Evolutionary conservation across 2,888 invertebrate genomes (phyloP).

Genomic region (Acronicta leporina): DNA sequence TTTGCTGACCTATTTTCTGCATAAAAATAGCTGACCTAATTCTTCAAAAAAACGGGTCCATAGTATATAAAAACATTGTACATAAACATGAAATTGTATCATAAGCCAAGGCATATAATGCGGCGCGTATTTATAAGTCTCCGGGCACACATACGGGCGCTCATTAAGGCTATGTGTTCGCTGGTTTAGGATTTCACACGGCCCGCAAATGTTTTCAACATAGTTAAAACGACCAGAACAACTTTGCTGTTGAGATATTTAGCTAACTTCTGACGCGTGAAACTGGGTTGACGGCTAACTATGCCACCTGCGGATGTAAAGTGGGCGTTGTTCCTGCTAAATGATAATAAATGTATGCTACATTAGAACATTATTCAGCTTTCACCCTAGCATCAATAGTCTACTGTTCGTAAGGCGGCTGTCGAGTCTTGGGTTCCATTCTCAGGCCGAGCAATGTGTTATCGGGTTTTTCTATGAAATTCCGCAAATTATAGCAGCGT

Average conservation of each 20-base stretch:
- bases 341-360: slow-evolving; percentile 31
- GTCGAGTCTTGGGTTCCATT: too few species aligned
- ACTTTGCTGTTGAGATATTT: slow-evolving; percentile 64
- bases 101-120: slow-evolving; percentile 31
- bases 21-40: slow-evolving; percentile 35
- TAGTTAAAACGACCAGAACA: slow-evolving; percentile 61
- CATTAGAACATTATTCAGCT: too few species aligned
- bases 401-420: too few species aligned
- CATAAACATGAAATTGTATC: slow-evolving; percentile 31
- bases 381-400: too few species aligned
- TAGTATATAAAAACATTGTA: slow-evolving; percentile 6
- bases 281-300: slow-evolving; percentile 75
- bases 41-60: slow-evolving; percentile 36
- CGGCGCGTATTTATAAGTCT: slow-evolving; percentile 49
- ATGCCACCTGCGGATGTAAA: slow-evolving; percentile 74
- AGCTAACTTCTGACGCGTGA: slow-evolving; percentile 71
- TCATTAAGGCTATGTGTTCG: slow-evolving; percentile 53
- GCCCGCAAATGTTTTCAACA: slow-evolving; percentile 63
- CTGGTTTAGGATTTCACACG: slow-evolving; percentile 58
- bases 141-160: slow-evolving; percentile 48
- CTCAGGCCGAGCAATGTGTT: too few species aligned
- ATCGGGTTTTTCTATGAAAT: too few species aligned
- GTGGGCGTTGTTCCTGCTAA: slow-evolving; percentile 36
- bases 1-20: too few species aligned
- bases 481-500: too few species aligned